Evolutionary conservation across 2,888 invertebrate genomes (phyloP).

Genomic region (Spodoptera exigua): DNA sequence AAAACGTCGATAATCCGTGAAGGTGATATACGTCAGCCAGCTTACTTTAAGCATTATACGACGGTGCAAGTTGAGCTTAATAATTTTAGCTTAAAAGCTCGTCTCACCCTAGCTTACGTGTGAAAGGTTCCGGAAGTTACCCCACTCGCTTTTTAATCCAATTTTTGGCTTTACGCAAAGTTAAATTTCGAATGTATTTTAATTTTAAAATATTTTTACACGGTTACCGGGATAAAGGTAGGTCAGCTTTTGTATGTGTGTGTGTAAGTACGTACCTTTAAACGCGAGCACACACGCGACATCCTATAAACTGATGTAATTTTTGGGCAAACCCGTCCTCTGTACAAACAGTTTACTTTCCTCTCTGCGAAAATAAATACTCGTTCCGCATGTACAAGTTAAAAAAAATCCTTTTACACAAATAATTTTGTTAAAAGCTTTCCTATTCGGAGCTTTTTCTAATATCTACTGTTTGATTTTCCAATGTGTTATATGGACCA

Average conservation of each 20-base stretch:
- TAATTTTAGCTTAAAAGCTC: slow-evolving; percentile 88
- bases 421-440: slow-evolving; percentile 51
- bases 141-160: slow-evolving; percentile 78
- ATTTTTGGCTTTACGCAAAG: slow-evolving; percentile 71
- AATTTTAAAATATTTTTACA: slow-evolving; percentile 43
- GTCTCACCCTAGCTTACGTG: slow-evolving; percentile 79
- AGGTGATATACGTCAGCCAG: slow-evolving; percentile 66
- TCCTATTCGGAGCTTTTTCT: slow-evolving; percentile 19
- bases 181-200: slow-evolving; percentile 59
- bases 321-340: slow-evolving; percentile 6
- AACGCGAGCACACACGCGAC: not conserved
- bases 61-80: slow-evolving; percentile 81
- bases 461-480: slow-evolving; percentile 38
- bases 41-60: slow-evolving; percentile 75
- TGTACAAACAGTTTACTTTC: slow-evolving; percentile 10
- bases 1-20: slow-evolving; percentile 56
- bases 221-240: slow-evolving; percentile 6
- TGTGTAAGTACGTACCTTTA: not conserved
- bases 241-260: not conserved
- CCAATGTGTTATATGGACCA: slow-evolving; percentile 36
- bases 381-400: slow-evolving; percentile 12
- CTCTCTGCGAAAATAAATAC: slow-evolving; percentile 21
- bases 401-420: slow-evolving; percentile 19
- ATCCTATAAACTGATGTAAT: slow-evolving; percentile 9
- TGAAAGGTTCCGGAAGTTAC: slow-evolving; percentile 79